A percentile compares a stretch with the other conserved stretches of the same genome.
These are phyloP conservation scores for Allacma fusca DNA, from an alignment of 2,888 invertebrate species.

Conservation along the genomic window DNA sequence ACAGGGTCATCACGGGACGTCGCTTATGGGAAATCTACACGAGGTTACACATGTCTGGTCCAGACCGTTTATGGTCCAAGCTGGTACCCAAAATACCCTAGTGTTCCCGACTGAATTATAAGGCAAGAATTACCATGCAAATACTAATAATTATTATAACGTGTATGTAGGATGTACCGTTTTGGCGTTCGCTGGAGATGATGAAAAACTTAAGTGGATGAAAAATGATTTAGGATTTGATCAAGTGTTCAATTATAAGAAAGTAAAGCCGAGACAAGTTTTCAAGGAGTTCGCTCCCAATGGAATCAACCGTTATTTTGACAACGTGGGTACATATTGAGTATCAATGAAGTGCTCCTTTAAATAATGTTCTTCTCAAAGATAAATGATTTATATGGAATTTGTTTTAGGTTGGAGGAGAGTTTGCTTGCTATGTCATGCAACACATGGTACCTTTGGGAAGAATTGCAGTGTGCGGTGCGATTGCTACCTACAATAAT, in stretches of 20 bases:
- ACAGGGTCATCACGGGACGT: too few relatives aligned
- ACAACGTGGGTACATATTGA: constrained; percentile 74
- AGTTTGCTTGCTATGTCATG: constrained; percentile 70
- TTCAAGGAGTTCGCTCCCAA: constrained; percentile 68
- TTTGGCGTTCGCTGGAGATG: constrained; percentile 76
- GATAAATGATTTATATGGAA: too few relatives aligned
- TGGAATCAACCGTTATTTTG: constrained; percentile 79
- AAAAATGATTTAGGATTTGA: constrained; percentile 73
- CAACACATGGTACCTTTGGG: constrained; percentile 72
- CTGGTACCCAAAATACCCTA: too few relatives aligned
- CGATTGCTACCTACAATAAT: constrained; percentile 72
- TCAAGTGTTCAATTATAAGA: constrained; percentile 77
- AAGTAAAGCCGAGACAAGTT: constrained; percentile 63
- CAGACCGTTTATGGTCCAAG: too few relatives aligned
- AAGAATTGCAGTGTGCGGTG: constrained; percentile 73
- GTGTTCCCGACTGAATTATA: too few relatives aligned
- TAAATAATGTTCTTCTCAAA: neutral
- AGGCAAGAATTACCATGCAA: too few relatives aligned
- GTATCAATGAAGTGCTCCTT: neutral
- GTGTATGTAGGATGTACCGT: constrained; percentile 69
- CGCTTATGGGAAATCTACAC: too few relatives aligned
- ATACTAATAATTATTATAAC: neutral
- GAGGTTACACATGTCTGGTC: too few relatives aligned
- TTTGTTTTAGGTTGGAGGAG: constrained; percentile 72
- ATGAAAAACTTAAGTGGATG: constrained; percentile 76